Percentiles rank a stretch among this genome's conserved stretches.
These are phyloP conservation scores for Drosophila bunnanda DNA, from an alignment of 2,888 invertebrate species.

Conservation along the genomic window DNA sequence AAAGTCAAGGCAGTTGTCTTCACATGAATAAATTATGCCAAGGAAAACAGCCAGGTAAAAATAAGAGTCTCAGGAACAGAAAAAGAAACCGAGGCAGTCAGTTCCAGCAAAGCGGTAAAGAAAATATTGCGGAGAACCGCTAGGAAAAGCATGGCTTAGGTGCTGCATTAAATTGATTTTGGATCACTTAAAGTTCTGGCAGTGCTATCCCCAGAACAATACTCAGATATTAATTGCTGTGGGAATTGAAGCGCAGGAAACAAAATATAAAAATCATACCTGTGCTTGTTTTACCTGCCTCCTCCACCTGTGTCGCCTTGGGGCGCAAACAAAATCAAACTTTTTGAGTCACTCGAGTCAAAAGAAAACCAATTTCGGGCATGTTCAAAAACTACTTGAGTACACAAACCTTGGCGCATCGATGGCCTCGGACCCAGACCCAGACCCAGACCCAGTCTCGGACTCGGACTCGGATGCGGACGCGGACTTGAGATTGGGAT, in stretches of 20 bases:
- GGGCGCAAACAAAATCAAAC: constrained; percentile 37
- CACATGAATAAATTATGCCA: constrained; percentile 33
- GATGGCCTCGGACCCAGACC: constrained; percentile 20
- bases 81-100: neutral
- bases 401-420: constrained; percentile 58
- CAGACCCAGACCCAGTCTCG: neutral
- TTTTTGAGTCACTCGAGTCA: constrained; percentile 53
- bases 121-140: constrained; percentile 2
- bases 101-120: neutral
- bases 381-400: constrained; percentile 55
- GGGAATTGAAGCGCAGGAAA: constrained; percentile 28
- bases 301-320: constrained; percentile 24
- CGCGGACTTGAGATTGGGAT: constrained; percentile 18
- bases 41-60: constrained; percentile 11
- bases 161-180: constrained; percentile 27
- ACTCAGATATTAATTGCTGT: constrained; percentile 64
- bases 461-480: constrained; percentile 2
- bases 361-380: constrained; percentile 67
- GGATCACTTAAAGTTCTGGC: constrained; percentile 11
- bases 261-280: constrained; percentile 33
- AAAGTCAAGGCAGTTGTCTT: constrained; percentile 19
- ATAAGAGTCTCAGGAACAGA: constrained; percentile 3
- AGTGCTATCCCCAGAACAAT: constrained; percentile 26
- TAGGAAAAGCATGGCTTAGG: constrained; percentile 12
- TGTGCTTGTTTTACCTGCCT: constrained; percentile 37